Conservation (phyloP, 2,888 invertebrate species). For the Disparrhopalites patrizii region DNA sequence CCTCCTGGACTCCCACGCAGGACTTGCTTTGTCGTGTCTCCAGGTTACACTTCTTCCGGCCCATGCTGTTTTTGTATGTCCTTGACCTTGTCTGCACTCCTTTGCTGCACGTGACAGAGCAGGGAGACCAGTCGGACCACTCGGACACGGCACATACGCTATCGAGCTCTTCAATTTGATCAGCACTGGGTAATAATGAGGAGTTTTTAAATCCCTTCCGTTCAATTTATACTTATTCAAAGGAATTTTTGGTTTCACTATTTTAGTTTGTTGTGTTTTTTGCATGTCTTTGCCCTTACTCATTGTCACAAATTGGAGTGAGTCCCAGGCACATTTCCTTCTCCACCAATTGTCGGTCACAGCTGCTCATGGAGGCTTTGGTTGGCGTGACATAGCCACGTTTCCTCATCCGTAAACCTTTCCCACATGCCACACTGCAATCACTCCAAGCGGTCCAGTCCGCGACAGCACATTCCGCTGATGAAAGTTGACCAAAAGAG, state of each 20-base stretch:
- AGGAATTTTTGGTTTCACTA: not conserved
- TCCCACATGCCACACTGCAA: constrained; percentile 81
- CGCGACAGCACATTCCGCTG: constrained; percentile 75
- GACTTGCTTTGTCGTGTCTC: constrained; percentile 72
- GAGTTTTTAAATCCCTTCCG: too few species aligned
- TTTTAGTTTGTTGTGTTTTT: not conserved
- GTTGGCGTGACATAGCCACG: constrained; percentile 67
- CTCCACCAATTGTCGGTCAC: constrained; percentile 64
- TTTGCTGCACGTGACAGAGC: constrained; percentile 78
- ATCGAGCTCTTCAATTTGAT: constrained; percentile 49
- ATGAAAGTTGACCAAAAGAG: constrained; percentile 32
- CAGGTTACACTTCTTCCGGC: constrained; percentile 76
- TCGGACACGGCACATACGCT: constrained; percentile 64
- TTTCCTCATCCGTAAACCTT: constrained; percentile 74
- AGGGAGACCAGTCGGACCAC: constrained; percentile 80
- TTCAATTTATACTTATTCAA: too few species aligned
- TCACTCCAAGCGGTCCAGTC: constrained; percentile 72
- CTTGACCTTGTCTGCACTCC: constrained; percentile 72
- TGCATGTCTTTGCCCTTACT: constrained; percentile 13
- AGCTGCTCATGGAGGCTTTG: constrained; percentile 67
- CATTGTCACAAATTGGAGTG: constrained; percentile 64
- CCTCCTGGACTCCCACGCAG: constrained; percentile 59
- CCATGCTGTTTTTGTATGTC: constrained; percentile 69
- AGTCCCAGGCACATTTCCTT: constrained; percentile 87
- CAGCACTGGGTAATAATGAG: constrained; percentile 17